A percentile compares a stretch with the other conserved stretches of the same genome.
These are phyloP conservation scores for Chrysaora quinquecirrha DNA, from an alignment of 30 jellyfish, hydroid and myxozoan genomes.

Conservation along the genomic window DNA sequence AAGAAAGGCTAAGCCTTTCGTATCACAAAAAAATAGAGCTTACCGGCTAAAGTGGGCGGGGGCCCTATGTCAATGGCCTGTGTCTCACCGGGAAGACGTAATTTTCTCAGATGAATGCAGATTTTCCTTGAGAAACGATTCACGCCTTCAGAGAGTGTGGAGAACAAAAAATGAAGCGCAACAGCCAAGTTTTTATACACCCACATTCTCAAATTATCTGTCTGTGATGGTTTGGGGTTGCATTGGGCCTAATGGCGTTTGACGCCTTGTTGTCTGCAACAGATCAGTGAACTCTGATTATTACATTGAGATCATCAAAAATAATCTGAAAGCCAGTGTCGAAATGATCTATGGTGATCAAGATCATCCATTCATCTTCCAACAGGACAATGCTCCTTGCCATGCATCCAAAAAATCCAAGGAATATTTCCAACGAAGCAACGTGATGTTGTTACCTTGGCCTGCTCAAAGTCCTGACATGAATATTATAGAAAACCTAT, in stretches of 20 bases:
- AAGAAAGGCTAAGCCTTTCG: neutral
- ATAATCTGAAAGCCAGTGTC: neutral
- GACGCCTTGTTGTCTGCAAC: constrained; percentile 11
- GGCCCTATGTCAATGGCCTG: constrained; percentile 9
- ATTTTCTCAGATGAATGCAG: neutral
- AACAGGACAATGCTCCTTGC: neutral
- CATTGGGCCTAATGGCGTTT: neutral
- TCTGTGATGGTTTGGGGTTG: constrained; percentile 18
- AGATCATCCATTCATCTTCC: constrained; percentile 3
- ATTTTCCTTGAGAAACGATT: neutral
- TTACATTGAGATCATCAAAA: neutral
- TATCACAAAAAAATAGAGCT: neutral
- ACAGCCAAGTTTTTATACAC: neutral
- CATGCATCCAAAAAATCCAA: neutral
- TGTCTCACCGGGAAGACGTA: neutral
- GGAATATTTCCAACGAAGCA: neutral
- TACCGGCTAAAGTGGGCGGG: constrained; percentile 4
- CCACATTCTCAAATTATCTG: neutral
- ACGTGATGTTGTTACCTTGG: constrained; percentile 2
- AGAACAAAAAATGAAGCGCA: constrained; percentile 4
- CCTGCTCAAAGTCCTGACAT: constrained; percentile 24
- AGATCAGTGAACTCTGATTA: neutral
- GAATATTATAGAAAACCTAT: constrained; percentile 13
- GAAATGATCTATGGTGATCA: neutral
- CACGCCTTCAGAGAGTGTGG: neutral